These are phyloP conservation scores for Porites lutea DNA, from an alignment of 64 coral and sea anemone genomes.

Conservation along the genomic window DNA sequence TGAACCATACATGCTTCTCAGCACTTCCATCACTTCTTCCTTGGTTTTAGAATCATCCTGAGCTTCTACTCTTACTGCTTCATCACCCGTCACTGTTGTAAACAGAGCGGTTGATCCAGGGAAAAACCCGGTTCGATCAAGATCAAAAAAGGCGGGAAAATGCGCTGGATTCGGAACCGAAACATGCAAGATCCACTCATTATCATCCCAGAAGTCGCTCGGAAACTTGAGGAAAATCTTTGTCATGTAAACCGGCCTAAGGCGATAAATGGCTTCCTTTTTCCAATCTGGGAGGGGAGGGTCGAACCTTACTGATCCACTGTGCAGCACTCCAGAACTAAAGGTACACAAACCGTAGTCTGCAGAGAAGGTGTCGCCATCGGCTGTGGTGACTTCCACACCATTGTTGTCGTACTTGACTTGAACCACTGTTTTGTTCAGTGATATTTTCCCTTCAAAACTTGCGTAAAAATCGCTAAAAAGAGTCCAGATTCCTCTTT, in stretches of 20 bases:
- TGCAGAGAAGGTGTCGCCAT: conserved; percentile 51
- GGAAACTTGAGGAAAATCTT: conserved; percentile 82
- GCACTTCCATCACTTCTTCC: conserved; percentile 64
- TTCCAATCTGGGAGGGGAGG: conserved; percentile 79
- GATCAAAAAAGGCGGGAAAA: conserved; percentile 50
- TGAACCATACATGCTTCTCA: conserved; percentile 67
- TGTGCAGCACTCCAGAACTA: conserved; percentile 71
- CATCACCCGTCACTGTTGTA: conserved; percentile 43
- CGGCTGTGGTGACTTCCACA: conserved; percentile 37
- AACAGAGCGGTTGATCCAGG: conserved; percentile 44
- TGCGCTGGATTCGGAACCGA: conserved; percentile 6
- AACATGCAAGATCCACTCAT: conserved; percentile 61
- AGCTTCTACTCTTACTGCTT: conserved; percentile 54
- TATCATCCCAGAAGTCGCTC: conserved; percentile 74
- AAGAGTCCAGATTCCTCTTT: conserved; percentile 48
- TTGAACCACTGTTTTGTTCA: conserved; percentile 51
- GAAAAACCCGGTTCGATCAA: conserved; percentile 51
- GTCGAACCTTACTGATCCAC: conserved; percentile 51
- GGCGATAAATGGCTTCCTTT: conserved; percentile 70
- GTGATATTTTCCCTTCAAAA: conserved; percentile 55
- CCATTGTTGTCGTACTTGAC: conserved; percentile 30
- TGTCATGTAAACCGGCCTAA: conserved; percentile 52
- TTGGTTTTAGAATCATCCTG: conserved; percentile 65
- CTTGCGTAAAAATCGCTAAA: conserved; percentile 32
- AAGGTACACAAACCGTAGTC: conserved; percentile 85